Base-by-base conservation (phyloP, 2,113 vertebrate genomes). In the Pseudorectes ferrugineus region DNA sequence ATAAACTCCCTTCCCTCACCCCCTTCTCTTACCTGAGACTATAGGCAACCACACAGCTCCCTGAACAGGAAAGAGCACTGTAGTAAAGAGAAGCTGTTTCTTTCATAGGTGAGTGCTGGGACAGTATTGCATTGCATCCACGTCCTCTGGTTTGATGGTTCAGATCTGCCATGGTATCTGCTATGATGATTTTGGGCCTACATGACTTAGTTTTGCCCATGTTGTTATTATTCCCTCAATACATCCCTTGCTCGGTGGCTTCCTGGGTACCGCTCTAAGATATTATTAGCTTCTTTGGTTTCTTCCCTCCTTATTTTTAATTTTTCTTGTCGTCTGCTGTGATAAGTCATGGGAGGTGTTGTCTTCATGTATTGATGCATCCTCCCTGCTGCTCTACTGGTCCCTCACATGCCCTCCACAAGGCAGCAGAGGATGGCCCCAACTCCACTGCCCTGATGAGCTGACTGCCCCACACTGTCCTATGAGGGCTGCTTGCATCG, bases 401-500 rank as follows among this genome's bases (percentile, higher is more conserved):
- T 46, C 24, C 61, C 31, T 43, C 18, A 11, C 5, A 0, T 7
- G 52, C 33, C 52, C 48, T 71, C 45, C 33, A 4, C 2, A 58
- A 49, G 78, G 93, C 71, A 88, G 87, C 77, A 58, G 58, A 70
- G 54, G 26, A 81, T 8, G 0, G 1, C 40, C n/a, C 14, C 42
- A n/a, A 0, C 38, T 18, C 8, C 12, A 1, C 12, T 21, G 21
- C 33, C 42, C 19, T 5, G 35, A 19, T 9, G 57, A 46, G 36
- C 46, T 49, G 45, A 14, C 18, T 38, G 80, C 28, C 42, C 10
- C 2, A 14, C 6, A 0, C 28, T 8, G 38, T 23, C 46, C 55
- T 45, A 0, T 22, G 1, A 14, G 21, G 13, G 29, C 62, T 63
- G n/a, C 29, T 62, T 25, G 51, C 5, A 5, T 1, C 5, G 2